Percentiles rank a stretch among this genome's conserved stretches.
These are phyloP conservation scores for Etheostoma cragini DNA, from an alignment of 2,113 vertebrate species.

Conservation along the genomic window DNA sequence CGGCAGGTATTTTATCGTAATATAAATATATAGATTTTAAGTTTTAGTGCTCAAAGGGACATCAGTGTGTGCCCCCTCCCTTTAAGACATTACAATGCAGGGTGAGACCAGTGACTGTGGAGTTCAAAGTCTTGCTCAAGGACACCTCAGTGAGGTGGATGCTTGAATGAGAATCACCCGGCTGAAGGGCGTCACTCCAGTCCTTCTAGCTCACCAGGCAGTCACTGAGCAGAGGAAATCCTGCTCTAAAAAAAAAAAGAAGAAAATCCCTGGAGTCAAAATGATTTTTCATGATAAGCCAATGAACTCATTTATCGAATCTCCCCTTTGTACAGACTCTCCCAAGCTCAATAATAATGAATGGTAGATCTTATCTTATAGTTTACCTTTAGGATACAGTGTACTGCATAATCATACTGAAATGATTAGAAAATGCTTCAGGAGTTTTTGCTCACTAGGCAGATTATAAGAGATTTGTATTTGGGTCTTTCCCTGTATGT, in stretches of 20 bases:
- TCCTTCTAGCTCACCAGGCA: constrained; percentile 8
- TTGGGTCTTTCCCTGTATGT: neutral
- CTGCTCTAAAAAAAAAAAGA: constrained; percentile 14
- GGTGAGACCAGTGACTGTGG: neutral
- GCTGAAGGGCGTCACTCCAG: neutral
- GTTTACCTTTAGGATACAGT: constrained; percentile 36
- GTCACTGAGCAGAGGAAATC: constrained; percentile 23
- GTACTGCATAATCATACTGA: constrained; percentile 41
- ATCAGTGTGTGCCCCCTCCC: neutral
- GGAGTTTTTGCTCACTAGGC: constrained; percentile 46
- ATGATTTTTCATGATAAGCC: constrained; percentile 50
- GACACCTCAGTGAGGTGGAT: neutral
- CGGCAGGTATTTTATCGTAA: neutral
- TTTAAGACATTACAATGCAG: neutral
- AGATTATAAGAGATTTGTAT: constrained; percentile 46
- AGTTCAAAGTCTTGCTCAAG: constrained; percentile 5
- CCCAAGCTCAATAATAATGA: constrained; percentile 39
- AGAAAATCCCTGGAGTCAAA: constrained; percentile 16
- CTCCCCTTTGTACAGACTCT: constrained; percentile 14
- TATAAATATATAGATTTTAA: neutral
- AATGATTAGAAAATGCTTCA: constrained; percentile 51
- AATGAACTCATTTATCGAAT: constrained; percentile 30
- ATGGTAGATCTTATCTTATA: constrained; percentile 52
- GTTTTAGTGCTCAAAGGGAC: neutral
- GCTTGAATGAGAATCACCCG: constrained; percentile 25